phyloP scores from a whole-genome alignment of 2,888 invertebrate genomes.

The Xylophagus ater region DNA sequence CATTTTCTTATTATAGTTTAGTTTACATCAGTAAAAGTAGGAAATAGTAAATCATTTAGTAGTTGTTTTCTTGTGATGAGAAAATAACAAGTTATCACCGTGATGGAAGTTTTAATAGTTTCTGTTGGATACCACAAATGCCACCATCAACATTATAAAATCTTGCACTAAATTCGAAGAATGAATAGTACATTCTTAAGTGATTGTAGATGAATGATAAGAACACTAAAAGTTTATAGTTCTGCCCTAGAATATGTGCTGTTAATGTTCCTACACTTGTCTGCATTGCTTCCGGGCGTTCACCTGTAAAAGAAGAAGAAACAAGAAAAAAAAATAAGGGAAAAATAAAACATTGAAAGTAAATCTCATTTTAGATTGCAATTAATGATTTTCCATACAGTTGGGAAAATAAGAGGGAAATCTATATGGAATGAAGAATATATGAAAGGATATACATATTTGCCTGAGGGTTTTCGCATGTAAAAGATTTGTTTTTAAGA shows the following conservation, averaged over 20 bases:
- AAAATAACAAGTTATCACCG: slow-evolving; percentile 18
- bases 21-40: too few relatives aligned
- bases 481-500: too few relatives aligned
- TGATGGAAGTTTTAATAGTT: too few relatives aligned
- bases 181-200: slow-evolving; percentile 12
- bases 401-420: slow-evolving; percentile 2
- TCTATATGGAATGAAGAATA: not conserved
- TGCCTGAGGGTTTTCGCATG: not conserved
- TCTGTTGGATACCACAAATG: slow-evolving; percentile 3
- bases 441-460: not conserved
- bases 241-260: slow-evolving; percentile 7
- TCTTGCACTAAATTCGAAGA: not conserved
- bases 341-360: slow-evolving; percentile 1
- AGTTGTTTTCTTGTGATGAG: too few relatives aligned
- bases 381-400: slow-evolving; percentile 10
- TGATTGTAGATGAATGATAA: slow-evolving; percentile 16
- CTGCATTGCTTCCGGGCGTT: slow-evolving; percentile 69
- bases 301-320: slow-evolving; percentile 47
- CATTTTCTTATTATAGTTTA: too few relatives aligned
- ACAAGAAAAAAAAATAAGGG: slow-evolving; percentile 3
- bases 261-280: slow-evolving; percentile 50
- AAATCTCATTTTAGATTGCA: slow-evolving; percentile 8
- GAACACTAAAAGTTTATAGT: slow-evolving; percentile 12
- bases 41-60: too few relatives aligned
- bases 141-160: slow-evolving; percentile 4